phyloP scores from a whole-genome alignment of 2,113 vertebrate species.

The Cairina moschata region DNA sequence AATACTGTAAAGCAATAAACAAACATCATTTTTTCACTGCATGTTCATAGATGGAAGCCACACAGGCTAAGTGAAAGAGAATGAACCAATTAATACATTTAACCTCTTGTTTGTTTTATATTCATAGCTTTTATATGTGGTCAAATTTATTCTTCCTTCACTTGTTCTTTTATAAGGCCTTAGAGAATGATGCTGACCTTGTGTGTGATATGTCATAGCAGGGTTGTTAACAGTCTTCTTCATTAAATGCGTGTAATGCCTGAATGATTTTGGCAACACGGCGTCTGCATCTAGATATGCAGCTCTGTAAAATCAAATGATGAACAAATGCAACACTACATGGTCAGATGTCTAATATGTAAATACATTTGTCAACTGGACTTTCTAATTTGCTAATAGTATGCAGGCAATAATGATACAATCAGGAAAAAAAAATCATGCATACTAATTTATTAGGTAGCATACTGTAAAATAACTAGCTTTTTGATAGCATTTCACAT shows the following conservation, averaged over 20 bases:
- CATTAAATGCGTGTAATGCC: background rate
- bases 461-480: background rate
- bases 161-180: background rate
- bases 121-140: background rate
- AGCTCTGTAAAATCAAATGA: background rate
- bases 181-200: background rate
- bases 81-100: background rate
- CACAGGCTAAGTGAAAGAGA: background rate
- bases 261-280: background rate
- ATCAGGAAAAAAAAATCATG: background rate
- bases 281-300: accelerated
- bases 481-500: background rate
- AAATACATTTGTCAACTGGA: slow-evolving; percentile 5
- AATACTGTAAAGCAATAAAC: background rate
- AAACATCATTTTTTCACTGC: background rate
- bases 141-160: background rate
- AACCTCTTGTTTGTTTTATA: background rate
- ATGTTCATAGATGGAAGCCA: background rate
- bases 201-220: background rate
- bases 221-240: background rate
- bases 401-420: background rate
- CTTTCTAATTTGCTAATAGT: background rate
- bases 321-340: background rate
- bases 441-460: background rate
- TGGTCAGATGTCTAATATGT: background rate